phyloP scores from a whole-genome alignment of 2,888 invertebrate genomes.

The Geotrupes spiniger region DNA sequence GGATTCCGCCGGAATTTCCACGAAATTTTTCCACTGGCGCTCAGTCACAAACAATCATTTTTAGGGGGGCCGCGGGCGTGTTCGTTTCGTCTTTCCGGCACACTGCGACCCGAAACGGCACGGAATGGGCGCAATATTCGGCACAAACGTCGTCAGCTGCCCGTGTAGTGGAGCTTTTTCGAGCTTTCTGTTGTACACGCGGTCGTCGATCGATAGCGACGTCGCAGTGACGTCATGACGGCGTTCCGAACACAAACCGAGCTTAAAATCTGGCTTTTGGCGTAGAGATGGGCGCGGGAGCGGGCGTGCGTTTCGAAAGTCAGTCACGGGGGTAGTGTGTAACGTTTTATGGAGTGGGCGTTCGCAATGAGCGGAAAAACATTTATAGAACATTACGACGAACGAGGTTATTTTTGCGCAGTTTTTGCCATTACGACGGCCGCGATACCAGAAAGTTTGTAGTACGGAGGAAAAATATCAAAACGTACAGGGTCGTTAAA shows the following conservation, averaged over 20 bases:
- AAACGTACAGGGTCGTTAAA: too few species aligned
- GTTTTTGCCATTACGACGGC: too few species aligned
- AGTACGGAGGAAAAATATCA: too few species aligned
- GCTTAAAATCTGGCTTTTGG: conserved; percentile 22
- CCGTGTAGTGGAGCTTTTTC: conserved; percentile 34
- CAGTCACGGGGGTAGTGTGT: too few species aligned
- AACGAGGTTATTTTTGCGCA: too few species aligned
- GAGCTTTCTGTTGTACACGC: conserved; percentile 45
- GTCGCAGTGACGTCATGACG: conserved; percentile 50
- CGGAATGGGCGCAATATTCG: conserved; percentile 19
- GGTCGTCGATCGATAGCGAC: conserved; percentile 49
- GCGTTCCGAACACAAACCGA: conserved; percentile 21
- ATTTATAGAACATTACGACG: too few species aligned
- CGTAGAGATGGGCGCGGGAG: conserved; percentile 18
- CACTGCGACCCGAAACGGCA: not conserved
- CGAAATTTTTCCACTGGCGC: conserved; percentile 5
- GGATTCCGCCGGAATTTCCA: conserved; percentile 24
- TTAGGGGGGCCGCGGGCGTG: not conserved
- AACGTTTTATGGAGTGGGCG: too few species aligned
- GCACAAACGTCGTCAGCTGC: conserved; percentile 28
- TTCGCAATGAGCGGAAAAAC: too few species aligned
- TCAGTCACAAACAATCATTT: conserved; percentile 15
- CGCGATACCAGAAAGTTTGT: too few species aligned
- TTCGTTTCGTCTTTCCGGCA: conserved; percentile 13
- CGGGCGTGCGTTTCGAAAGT: not conserved